Evolutionary conservation across 2,888 invertebrate genomes (phyloP), one percentile per base, ranked within the genome.

Genomic region (Scaptomyza parva): DNA sequence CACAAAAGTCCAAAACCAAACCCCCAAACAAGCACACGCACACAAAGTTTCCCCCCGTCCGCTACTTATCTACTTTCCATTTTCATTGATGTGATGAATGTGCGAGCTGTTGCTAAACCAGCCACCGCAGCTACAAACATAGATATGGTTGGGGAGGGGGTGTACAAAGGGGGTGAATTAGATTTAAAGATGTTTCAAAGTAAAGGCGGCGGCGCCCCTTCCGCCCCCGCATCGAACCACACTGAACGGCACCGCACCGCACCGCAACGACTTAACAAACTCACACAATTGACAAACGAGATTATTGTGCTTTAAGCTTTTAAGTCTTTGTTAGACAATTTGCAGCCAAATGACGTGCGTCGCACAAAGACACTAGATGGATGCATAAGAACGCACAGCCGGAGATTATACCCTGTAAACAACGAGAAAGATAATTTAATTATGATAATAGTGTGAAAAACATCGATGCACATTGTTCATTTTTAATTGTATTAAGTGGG

Each of bases 301-400:
- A 84, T 84, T 80, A 80, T 86, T 77, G 70, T 60, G 70, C 79
- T 87, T 85, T 85, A 83, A 83, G 82, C 83, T 76, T 83, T 83
- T 81, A 87, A 83, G 76, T 72, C 86, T 82, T 81, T 87, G 87
- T 87, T 83, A 73, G 78, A 76, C 85, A 82, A 80, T 86, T 86
- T 75, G 75, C 84, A 67, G 75, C 45, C 65, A 73, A 70, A 70
- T 58, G 60, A 60, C 57, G 48, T 28, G 59, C 61, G 6, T 2
- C 24, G 44, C 45, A 37, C 12, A 33, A 68, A 6, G 35, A 33
- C 26, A 5, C 24, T 8, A 8, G n/a, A n/a, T n/a, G n/a, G 35
- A 40, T 33, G 14, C 7, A 22, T 18, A 1, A 37, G 17, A 24
- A 41, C 7, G 14, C n/a, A 37, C 17, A 17, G n/a, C n/a, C n/a